Conservation (phyloP, 2,113 vertebrate species). For the Etheostoma spectabile region DNA sequence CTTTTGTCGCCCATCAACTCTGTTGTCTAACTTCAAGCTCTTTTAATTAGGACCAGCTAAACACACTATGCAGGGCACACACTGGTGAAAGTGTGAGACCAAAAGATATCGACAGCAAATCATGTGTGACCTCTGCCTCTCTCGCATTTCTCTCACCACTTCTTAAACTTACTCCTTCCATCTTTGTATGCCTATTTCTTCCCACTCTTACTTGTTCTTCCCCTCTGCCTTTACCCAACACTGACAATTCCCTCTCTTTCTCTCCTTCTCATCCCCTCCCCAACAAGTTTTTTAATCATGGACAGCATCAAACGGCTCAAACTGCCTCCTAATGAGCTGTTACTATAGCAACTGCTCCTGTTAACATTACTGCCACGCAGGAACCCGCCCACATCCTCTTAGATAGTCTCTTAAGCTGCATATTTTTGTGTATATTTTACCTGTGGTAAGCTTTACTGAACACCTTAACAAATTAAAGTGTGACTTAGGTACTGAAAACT, state of each 20-base stretch:
- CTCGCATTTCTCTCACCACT: slow-evolving; percentile 22
- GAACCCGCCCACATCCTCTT: slow-evolving; percentile 54
- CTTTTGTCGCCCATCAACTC: slow-evolving; percentile 38
- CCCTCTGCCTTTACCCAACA: slow-evolving; percentile 29
- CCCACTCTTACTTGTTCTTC: slow-evolving; percentile 11
- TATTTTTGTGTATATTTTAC: slow-evolving; percentile 53
- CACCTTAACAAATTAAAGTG: slow-evolving; percentile 12
- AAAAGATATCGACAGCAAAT: slow-evolving; percentile 8
- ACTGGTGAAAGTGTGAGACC: slow-evolving; percentile 26
- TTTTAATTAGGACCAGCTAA: slow-evolving; percentile 61
- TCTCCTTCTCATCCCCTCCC: slow-evolving; percentile 44
- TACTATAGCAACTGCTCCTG: slow-evolving; percentile 81
- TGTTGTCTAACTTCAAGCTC: slow-evolving; percentile 43
- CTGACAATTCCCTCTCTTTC: slow-evolving; percentile 23
- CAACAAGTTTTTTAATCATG: slow-evolving; percentile 77
- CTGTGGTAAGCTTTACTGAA: slow-evolving; percentile 38
- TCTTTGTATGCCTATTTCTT: neutral
- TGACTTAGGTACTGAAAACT: slow-evolving; percentile 27
- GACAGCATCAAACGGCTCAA: slow-evolving; percentile 76
- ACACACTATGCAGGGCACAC: slow-evolving; percentile 3
- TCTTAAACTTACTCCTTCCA: neutral
- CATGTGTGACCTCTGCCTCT: slow-evolving; percentile 33
- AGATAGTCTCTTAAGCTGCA: slow-evolving; percentile 48
- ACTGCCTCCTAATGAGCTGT: slow-evolving; percentile 82
- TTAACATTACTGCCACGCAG: slow-evolving; percentile 62